Base-by-base conservation (phyloP, 2,888 invertebrate genomes). In the Metalampra italica region DNA sequence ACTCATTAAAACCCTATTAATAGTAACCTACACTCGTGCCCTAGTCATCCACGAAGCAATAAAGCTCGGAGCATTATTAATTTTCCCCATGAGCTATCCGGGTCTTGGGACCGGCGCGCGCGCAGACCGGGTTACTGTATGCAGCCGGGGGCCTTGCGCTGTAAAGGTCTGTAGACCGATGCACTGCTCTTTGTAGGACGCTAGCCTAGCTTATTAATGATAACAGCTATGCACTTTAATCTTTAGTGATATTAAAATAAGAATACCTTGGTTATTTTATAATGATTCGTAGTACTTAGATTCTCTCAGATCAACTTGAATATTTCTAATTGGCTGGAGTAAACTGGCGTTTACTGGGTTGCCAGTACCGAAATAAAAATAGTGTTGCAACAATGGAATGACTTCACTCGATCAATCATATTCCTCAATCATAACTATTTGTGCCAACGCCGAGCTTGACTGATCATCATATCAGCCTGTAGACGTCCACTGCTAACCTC, bases 91-190 rank as follows among this genome's bases (percentile, higher is more conserved):
- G 1, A 8, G n/a, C n/a, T 7, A 22, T 22, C n/a, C 34, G n/a
- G n/a, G 34, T 34, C 34, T 34, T 34, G 3, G 3, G 34, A 34
- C 34, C 9, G 34, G 40, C 22, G 40, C 40, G 9, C 9, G 13
- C 40, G 40, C 40, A 29, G 15, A 40, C 22, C 40, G 40, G 40
- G 40, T 40, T 40, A 40, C n/a, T n/a, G n/a, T 11, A 9, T 11
- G 15, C 9, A 9, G 22, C 40, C 40, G 9, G 22, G 40, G 40
- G 40, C 22, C 15, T 15, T 12, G 15, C 40, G 15, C 11, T 47
- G 45, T 51, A 48, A 48, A 52, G 49, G 48, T 45, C 46, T 52
- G 49, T 52, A 37, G 52, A 49, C 43, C 48, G 46, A 29, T 38
- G 22, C n/a, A 36, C 36, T 7, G 36, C 1, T 36, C 11, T 22